These are phyloP conservation scores for Tipula lateralis DNA, from an alignment of 2,888 invertebrate species.

Conservation along the genomic window DNA sequence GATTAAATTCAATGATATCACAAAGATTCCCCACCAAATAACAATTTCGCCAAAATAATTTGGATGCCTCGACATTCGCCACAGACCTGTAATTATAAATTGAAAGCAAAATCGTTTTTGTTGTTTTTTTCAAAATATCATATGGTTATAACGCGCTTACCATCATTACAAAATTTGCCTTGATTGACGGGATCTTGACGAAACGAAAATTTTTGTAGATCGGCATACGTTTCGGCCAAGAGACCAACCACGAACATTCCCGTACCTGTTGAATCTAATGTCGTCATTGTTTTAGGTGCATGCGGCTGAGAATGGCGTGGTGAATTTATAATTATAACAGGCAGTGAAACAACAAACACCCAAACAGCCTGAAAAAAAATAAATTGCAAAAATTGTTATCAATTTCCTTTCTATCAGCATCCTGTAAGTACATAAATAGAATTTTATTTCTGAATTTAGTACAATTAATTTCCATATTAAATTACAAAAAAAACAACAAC, in stretches of 20 bases:
- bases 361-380: slow-evolving; percentile 67
- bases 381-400: not conserved
- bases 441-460: not conserved
- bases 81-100: slow-evolving; percentile 55
- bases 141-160: slow-evolving; percentile 47
- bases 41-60: slow-evolving; percentile 94
- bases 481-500: not conserved
- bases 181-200: slow-evolving; percentile 82
- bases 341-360: slow-evolving; percentile 87
- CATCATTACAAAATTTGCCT: slow-evolving; percentile 90
- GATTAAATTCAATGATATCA: slow-evolving; percentile 80
- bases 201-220: slow-evolving; percentile 87
- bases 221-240: slow-evolving; percentile 83
- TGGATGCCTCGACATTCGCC: slow-evolving; percentile 86
- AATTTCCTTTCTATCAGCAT: not conserved
- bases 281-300: slow-evolving; percentile 80
- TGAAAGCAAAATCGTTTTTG: not conserved
- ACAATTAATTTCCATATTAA: not conserved
- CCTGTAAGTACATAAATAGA: not conserved
- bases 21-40: slow-evolving; percentile 91
- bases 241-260: slow-evolving; percentile 80
- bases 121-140: not conserved
- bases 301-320: slow-evolving; percentile 69
- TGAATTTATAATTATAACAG: slow-evolving; percentile 86
- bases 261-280: slow-evolving; percentile 79